phyloP scores from a whole-genome alignment of 37 sponge, comb jelly and placozoan species.

The Hexactinellida sp. region DNA sequence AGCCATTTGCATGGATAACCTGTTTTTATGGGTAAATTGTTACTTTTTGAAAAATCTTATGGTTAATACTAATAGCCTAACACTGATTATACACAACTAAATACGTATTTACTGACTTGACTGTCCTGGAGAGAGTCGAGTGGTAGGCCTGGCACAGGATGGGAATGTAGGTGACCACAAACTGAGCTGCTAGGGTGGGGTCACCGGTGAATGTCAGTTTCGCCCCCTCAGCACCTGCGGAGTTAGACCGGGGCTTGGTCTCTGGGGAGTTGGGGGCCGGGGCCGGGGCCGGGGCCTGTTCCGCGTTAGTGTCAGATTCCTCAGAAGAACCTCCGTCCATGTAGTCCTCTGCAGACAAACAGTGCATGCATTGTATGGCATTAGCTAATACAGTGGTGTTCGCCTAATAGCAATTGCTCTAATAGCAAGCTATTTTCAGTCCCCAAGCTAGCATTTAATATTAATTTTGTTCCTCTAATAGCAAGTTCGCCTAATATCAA shows the following conservation, averaged over 20 bases:
- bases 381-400: background rate
- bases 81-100: no score
- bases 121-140: slow-evolving; percentile 7
- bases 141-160: slow-evolving; percentile 3
- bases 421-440: no score
- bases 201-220: background rate
- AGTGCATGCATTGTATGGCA: background rate
- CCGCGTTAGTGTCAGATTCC: background rate
- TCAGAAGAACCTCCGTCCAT: slow-evolving; percentile 13
- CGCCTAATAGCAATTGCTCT: background rate
- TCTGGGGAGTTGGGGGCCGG: background rate
- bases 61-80: no score
- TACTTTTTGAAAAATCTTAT: no score
- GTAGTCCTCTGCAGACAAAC: background rate
- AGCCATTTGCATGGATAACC: no score
- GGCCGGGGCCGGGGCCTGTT: background rate
- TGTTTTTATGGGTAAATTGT: no score
- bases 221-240: background rate
- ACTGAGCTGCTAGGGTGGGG: background rate
- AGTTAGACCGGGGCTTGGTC: background rate
- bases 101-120: background rate
- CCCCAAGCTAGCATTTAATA: no score
- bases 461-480: no score
- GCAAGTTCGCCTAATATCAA: no score
- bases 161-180: background rate